Conservation (phyloP, 35 echinoderm and acorn worm genomes). For the Lytechinus variegatus region DNA sequence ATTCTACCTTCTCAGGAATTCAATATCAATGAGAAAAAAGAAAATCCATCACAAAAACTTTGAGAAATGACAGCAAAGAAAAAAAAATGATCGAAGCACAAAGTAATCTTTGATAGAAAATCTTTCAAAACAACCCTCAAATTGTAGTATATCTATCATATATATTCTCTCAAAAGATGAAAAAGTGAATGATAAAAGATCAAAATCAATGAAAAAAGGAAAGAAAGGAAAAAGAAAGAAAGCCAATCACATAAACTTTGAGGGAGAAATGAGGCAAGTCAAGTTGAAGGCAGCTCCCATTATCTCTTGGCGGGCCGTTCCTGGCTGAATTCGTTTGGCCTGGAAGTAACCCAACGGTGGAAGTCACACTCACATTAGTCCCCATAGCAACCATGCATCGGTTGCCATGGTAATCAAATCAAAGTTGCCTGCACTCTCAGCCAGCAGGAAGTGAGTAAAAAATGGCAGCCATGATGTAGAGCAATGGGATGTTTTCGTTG, state of each 20-base stretch:
- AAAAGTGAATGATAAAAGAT: not conserved
- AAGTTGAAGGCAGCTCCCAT: not conserved
- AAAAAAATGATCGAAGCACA: too few species aligned
- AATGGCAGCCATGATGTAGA: not conserved
- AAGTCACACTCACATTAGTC: slow-evolving; percentile 53
- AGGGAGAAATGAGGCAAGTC: not conserved
- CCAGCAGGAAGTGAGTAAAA: slow-evolving; percentile 51
- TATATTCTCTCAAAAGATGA: too few species aligned
- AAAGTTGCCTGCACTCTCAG: slow-evolving; percentile 48
- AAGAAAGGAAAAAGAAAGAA: not conserved
- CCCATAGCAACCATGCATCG: slow-evolving; percentile 44
- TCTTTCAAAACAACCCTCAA: too few species aligned
- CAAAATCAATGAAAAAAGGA: not conserved
- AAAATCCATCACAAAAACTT: too few species aligned
- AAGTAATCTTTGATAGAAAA: too few species aligned
- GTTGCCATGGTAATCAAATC: slow-evolving; percentile 52
- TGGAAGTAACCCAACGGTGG: not conserved
- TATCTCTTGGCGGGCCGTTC: not conserved
- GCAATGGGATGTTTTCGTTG: not conserved
- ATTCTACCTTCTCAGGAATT: too few species aligned
- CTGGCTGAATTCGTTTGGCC: not conserved
- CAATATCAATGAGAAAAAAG: too few species aligned
- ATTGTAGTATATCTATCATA: too few species aligned
- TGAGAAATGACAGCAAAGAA: too few species aligned
- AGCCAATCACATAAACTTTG: not conserved